Conservation (phyloP, 1,140 invertebrate genomes). For the Apocrypta bakeri region DNA sequence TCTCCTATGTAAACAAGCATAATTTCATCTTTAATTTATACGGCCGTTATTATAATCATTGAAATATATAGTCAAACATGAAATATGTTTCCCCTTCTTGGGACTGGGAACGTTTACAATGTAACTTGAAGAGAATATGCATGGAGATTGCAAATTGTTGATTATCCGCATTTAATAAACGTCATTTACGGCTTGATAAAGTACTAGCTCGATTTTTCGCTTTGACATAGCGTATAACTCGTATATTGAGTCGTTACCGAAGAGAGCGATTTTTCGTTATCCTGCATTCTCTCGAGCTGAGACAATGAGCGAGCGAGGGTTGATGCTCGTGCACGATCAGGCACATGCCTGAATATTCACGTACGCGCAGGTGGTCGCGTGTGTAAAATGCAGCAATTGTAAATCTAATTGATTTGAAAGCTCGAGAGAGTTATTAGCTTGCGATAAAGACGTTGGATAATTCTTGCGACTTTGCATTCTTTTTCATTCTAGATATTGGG, state of each 20-base stretch:
- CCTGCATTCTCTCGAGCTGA: background rate
- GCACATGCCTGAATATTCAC: too few relatives aligned
- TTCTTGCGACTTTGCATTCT: too few relatives aligned
- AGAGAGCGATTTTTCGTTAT: constrained; percentile 40
- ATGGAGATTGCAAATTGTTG: constrained; percentile 24
- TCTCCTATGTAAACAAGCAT: background rate
- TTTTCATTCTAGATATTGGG: too few relatives aligned
- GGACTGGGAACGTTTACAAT: background rate
- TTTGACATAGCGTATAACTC: constrained; percentile 9
- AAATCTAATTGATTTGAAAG: too few relatives aligned
- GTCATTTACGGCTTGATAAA: constrained; percentile 40
- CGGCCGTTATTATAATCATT: background rate
- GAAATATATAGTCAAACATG: too few relatives aligned
- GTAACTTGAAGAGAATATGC: background rate
- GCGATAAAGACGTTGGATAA: too few relatives aligned
- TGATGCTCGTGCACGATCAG: too few relatives aligned
- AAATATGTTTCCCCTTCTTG: background rate
- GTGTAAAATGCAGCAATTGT: too few relatives aligned
- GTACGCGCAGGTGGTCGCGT: too few relatives aligned
- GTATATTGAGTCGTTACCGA: constrained; percentile 22
- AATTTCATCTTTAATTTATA: background rate
- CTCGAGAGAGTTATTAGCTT: too few relatives aligned
- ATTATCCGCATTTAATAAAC: constrained; percentile 18
- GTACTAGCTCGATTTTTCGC: constrained; percentile 32
- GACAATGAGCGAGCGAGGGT: too few relatives aligned